Percentiles rank a stretch among this genome's conserved stretches.
Conservation (phyloP, 2,113 vertebrate species). For the Anoplopoma fimbria region DNA sequence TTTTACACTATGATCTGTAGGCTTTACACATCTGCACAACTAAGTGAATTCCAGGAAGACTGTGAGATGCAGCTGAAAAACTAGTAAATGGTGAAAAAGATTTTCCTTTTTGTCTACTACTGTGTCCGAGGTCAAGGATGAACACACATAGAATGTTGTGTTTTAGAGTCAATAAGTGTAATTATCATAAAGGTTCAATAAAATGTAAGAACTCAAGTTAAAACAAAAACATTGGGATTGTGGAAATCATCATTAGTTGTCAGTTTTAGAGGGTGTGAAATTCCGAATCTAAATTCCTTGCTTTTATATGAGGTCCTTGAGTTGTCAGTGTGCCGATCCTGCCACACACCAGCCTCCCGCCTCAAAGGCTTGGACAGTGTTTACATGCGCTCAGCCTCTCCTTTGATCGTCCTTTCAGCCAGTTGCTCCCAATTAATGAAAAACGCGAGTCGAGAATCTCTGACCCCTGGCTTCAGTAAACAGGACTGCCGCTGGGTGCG, state of each 20-base stretch:
- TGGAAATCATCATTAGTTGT: not conserved
- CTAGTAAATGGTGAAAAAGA: not conserved
- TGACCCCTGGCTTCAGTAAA: conserved; percentile 65
- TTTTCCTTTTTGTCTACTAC: not conserved
- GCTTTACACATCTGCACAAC: too few species aligned
- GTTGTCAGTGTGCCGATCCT: not conserved
- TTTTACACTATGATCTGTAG: too few species aligned
- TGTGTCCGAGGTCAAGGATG: not conserved
- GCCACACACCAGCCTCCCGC: not conserved
- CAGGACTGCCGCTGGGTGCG: conserved; percentile 47
- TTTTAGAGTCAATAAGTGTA: not conserved
- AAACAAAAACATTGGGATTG: not conserved
- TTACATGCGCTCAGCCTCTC: conserved; percentile 16
- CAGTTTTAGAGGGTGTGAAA: not conserved
- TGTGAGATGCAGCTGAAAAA: not conserved
- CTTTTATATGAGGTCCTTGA: conserved; percentile 10
- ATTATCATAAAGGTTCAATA: not conserved
- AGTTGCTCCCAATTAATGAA: conserved; percentile 63
- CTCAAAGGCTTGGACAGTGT: conserved; percentile 29
- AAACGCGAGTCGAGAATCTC: conserved; percentile 46
- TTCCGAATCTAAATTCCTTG: not conserved
- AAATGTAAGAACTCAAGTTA: not conserved
- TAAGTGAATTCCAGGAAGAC: not conserved
- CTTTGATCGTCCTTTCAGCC: conserved; percentile 41
- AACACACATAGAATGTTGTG: not conserved